Percentiles rank a stretch among this genome's conserved stretches.
Evolutionary conservation across 2,888 invertebrate species (phyloP).

Genomic region (Drosophila ochracea): DNA sequence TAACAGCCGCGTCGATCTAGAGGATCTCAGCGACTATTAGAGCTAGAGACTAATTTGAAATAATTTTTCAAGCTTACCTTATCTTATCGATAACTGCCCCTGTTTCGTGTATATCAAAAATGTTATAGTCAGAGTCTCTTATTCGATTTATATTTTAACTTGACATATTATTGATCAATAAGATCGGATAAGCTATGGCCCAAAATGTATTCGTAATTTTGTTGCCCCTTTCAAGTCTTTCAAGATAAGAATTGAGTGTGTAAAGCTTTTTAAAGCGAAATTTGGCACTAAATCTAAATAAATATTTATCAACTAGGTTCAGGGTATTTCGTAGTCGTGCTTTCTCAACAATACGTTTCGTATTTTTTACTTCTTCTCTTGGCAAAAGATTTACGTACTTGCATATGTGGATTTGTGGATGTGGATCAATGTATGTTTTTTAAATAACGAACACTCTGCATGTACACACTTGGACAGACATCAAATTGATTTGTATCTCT

Average conservation of each 20-base stretch:
- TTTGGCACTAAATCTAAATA: not conserved
- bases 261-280: not conserved
- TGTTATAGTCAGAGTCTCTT: not conserved
- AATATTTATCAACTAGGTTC: not conserved
- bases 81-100: too few species aligned
- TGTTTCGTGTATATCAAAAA: too few species aligned
- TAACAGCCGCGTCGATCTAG: not conserved
- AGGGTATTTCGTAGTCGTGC: not conserved
- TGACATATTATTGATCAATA: not conserved
- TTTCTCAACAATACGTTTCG: not conserved
- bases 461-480: conserved; percentile 5
- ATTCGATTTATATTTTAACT: not conserved
- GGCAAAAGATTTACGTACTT: not conserved
- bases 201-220: not conserved
- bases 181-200: not conserved
- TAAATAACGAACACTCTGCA: conserved; percentile 13
- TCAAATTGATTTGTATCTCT: conserved; percentile 17
- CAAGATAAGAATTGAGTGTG: not conserved
- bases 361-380: not conserved
- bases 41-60: not conserved
- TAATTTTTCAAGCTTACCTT: not conserved
- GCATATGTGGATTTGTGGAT: not conserved
- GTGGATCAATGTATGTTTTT: not conserved
- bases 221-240: not conserved
- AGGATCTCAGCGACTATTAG: not conserved